These are phyloP conservation scores for Chiloscyllium punctatum DNA, from an alignment of 2,797 vertebrate species.

Conservation along the genomic window DNA sequence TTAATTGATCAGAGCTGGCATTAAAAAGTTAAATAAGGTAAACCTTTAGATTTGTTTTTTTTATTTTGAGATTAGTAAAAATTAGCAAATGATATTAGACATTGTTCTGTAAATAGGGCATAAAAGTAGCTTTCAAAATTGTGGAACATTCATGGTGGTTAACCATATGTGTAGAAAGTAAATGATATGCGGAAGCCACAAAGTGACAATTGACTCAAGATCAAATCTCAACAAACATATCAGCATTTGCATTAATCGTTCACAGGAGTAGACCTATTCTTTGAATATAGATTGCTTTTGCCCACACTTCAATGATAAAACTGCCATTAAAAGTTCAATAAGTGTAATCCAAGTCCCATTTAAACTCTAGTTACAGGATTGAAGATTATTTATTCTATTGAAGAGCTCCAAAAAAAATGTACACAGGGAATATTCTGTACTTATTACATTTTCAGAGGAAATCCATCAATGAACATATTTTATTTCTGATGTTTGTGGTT, in stretches of 20 bases:
- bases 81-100: not conserved
- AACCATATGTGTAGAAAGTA: not conserved
- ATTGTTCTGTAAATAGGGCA: not conserved
- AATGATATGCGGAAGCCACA: not conserved
- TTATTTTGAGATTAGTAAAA: not conserved
- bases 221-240: not conserved
- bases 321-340: not conserved
- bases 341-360: not conserved
- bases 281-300: too few relatives aligned
- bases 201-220: too few relatives aligned
- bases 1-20: too few relatives aligned
- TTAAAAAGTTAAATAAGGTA: not conserved
- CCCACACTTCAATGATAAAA: not conserved
- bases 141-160: not conserved
- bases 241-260: not conserved
- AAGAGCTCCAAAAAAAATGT: not conserved
- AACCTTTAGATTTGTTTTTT: not conserved
- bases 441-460: not conserved
- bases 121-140: not conserved
- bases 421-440: not conserved
- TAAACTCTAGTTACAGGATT: not conserved
- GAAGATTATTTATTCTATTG: conserved; percentile 6
- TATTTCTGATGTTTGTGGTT: not conserved
- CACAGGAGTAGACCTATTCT: not conserved
- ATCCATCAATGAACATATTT: not conserved